Evolutionary conservation across 2,888 invertebrate genomes (phyloP).

Genomic region (Lepetodrilus schrolli): DNA sequence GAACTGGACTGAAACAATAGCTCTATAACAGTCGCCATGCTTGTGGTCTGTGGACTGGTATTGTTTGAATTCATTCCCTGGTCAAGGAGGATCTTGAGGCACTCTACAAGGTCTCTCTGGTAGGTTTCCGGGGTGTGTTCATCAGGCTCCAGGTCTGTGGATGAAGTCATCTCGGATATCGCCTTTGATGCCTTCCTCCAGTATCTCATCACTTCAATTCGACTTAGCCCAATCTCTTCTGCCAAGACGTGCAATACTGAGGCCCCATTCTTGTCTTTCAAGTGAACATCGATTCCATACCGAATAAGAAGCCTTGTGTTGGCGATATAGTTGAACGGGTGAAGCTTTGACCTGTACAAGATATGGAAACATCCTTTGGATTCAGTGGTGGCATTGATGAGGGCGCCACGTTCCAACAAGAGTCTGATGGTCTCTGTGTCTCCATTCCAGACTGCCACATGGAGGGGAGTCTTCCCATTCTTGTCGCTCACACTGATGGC

Average conservation of each 20-base stretch:
- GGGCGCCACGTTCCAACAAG: conserved; percentile 26
- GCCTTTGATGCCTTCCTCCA: not conserved
- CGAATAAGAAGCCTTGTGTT: conserved; percentile 31
- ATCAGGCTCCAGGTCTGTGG: not conserved
- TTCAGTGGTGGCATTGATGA: conserved; percentile 7
- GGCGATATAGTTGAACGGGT: conserved; percentile 15
- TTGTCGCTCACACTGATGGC: conserved; percentile 20
- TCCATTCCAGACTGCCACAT: conserved; percentile 34
- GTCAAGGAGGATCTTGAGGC: conserved; percentile 8
- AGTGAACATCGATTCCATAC: conserved; percentile 24
- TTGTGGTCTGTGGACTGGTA: not conserved
- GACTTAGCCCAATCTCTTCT: conserved; percentile 29
- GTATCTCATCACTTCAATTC: conserved; percentile 1
- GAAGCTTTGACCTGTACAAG: conserved; percentile 31
- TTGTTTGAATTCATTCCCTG: conserved; percentile 21
- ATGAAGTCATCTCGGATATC: not conserved
- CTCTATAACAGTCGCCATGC: not conserved
- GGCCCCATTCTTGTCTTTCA: conserved; percentile 23
- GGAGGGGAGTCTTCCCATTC: conserved; percentile 33
- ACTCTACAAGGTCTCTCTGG: conserved; percentile 22
- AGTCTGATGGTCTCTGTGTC: conserved; percentile 26
- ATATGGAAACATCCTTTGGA: conserved; percentile 27
- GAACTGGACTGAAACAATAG: conserved; percentile 21
- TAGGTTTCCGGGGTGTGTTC: conserved; percentile 13
- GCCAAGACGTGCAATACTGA: conserved; percentile 24